phyloP scores from a whole-genome alignment of 2,888 invertebrate species.

The Xanthostigma xanthostigma region DNA sequence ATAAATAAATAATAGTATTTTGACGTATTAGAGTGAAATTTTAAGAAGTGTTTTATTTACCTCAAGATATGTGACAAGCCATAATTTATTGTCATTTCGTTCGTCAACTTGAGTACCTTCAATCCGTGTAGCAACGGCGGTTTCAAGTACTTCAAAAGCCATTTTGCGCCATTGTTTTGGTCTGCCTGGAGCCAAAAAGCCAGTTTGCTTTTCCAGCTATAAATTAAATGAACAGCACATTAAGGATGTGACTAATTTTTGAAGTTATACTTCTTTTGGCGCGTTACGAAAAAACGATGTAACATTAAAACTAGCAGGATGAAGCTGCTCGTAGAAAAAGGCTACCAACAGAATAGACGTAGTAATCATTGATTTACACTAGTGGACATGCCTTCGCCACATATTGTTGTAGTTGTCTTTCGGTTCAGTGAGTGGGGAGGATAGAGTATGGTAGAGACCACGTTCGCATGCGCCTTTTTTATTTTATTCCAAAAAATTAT shows the following conservation, averaged over 20 bases:
- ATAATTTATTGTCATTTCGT: constrained; percentile 78
- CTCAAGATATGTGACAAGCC: constrained; percentile 91
- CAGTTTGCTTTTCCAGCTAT: constrained; percentile 60
- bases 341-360: too few species aligned
- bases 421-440: too few species aligned
- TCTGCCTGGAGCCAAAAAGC: constrained; percentile 86
- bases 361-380: too few species aligned
- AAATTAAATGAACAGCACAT: constrained; percentile 9
- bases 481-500: too few species aligned
- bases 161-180: constrained; percentile 84
- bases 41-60: constrained; percentile 14
- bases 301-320: background rate
- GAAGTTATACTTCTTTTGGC: too few species aligned
- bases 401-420: too few species aligned
- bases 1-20: background rate
- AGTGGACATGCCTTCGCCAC: too few species aligned
- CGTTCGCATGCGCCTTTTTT: too few species aligned
- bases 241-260: too few species aligned
- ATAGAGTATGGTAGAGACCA: too few species aligned
- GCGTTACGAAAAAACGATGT: background rate
- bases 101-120: constrained; percentile 94
- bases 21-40: background rate
- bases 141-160: constrained; percentile 67
- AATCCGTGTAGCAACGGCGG: constrained; percentile 67
- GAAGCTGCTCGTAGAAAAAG: too few species aligned